phyloP scores from a whole-genome alignment of 2,797 vertebrate species.

The Champsocephalus esox region DNA sequence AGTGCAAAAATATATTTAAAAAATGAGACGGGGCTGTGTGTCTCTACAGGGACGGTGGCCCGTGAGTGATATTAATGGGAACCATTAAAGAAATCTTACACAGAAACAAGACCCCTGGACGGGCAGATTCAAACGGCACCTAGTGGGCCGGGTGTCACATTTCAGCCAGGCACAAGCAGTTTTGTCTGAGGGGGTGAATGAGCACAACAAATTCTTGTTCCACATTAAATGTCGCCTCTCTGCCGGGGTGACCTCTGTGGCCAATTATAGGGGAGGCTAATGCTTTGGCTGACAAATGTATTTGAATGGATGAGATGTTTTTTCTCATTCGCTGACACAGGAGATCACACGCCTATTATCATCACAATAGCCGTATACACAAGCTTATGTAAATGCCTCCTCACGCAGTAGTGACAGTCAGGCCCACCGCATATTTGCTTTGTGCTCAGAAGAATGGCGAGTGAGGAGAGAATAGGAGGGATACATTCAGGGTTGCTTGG shows the following conservation, averaged over 20 bases:
- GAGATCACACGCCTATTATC: conserved; percentile 81
- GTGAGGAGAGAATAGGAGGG: conserved; percentile 55
- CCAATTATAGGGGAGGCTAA: conserved; percentile 79
- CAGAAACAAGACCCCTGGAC: conserved; percentile 44
- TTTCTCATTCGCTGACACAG: conserved; percentile 74
- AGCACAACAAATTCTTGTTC: conserved; percentile 69
- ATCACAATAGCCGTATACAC: conserved; percentile 75
- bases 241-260: conserved; percentile 77
- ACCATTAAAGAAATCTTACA: conserved; percentile 64
- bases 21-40: conserved; percentile 15
- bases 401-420: conserved; percentile 62
- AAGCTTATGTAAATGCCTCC: conserved; percentile 80
- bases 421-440: conserved; percentile 75
- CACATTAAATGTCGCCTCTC: conserved; percentile 66
- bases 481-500: conserved; percentile 65
- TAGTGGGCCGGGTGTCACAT: conserved; percentile 42
- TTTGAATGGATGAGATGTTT: conserved; percentile 78
- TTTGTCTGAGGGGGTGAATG: conserved; percentile 33
- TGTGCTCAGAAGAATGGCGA: conserved; percentile 75
- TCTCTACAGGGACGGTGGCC: conserved; percentile 40
- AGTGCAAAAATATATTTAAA: conserved; percentile 64
- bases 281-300: conserved; percentile 74
- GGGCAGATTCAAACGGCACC: conserved; percentile 38
- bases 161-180: conserved; percentile 47
- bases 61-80: conserved; percentile 75